Evolutionary conservation across 2,888 invertebrate genomes (phyloP), one percentile per base, ranked within the genome.

Genomic region (Liopterus haemorrhoidalis): DNA sequence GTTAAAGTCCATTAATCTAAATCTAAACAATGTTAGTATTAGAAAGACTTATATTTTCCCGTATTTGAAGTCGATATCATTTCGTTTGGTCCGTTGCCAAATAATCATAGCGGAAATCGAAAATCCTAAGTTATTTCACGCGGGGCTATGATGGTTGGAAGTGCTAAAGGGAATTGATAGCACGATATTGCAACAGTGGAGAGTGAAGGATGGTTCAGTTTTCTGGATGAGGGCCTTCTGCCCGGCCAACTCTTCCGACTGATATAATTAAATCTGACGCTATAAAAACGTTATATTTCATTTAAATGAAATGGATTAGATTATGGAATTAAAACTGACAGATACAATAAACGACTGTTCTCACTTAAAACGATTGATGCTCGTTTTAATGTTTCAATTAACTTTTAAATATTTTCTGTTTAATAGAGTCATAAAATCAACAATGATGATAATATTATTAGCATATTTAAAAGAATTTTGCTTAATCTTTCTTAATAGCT

Each of bases 71-170:
- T 40, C 39, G 45, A 40, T 41, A 44, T 44, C 31, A 21, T 38
- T 22, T 43, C 53, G 53, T 56, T 59, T 63, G 62, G 61, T 58
- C 52, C 48, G 43, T 48, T 46, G 59, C 63, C 63, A 63, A 60
- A 60, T 62, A 62, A 63, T 61, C 61, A 60, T 59, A 57, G 58
- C 58, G 61, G 61, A 61, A 62, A 63, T 61, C 60, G 60, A 62
- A 61, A 63, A 61, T 62, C 59, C 60, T 56, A 57, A 60, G 58
- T 60, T 61, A 62, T 62, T 59, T 60, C 55, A 56, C 56, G 51
- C 28, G 48, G 55, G 55, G 57, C 55, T n/a, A n/a, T n/a, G n/a
- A n/a, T n/a, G n/a, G n/a, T n/a, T n/a, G n/a, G 57, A 54, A 55
- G 53, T 55, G 50, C 58, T 59, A n/a, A 58, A 53, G 53, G 56